Conservation (phyloP, 2,797 vertebrate species). For the Premnoplex brunnescens region DNA sequence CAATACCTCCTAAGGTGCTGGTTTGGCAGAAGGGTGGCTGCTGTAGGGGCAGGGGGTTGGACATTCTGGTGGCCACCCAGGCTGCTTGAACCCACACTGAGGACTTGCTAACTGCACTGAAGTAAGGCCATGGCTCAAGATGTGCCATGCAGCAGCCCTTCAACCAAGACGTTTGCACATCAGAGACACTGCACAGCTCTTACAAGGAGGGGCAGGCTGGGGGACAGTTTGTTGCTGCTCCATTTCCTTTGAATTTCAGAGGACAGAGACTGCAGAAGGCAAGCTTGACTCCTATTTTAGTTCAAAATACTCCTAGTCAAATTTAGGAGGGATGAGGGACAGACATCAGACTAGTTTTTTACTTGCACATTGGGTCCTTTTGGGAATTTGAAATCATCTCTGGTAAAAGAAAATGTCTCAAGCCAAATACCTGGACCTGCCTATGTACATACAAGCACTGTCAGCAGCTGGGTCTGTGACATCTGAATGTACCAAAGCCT, state of each 20-base stretch:
- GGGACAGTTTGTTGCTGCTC: not conserved
- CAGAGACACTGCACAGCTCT: not conserved
- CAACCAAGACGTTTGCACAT: not conserved
- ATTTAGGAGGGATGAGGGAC: not conserved
- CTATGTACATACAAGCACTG: not conserved
- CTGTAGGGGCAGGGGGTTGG: not conserved
- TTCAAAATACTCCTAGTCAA: not conserved
- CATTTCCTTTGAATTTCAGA: conserved; percentile 5
- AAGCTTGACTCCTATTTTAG: not conserved
- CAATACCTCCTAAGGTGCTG: rapidly evolving
- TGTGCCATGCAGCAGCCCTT: not conserved
- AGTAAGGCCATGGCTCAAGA: not conserved
- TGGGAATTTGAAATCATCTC: not conserved
- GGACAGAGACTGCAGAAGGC: not conserved
- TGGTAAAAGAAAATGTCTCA: not conserved
- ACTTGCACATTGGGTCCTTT: not conserved
- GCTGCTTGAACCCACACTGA: not conserved
- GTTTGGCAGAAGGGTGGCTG: not conserved
- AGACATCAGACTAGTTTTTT: not conserved
- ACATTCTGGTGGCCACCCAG: not conserved
- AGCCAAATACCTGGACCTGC: not conserved
- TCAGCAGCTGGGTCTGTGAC: not conserved
- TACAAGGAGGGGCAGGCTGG: not conserved
- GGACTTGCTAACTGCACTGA: not conserved
- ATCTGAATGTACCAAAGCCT: not conserved